Evolutionary conservation across 1,140 invertebrate species (phyloP).

Genomic region (Leguminivora glycinivorella): DNA sequence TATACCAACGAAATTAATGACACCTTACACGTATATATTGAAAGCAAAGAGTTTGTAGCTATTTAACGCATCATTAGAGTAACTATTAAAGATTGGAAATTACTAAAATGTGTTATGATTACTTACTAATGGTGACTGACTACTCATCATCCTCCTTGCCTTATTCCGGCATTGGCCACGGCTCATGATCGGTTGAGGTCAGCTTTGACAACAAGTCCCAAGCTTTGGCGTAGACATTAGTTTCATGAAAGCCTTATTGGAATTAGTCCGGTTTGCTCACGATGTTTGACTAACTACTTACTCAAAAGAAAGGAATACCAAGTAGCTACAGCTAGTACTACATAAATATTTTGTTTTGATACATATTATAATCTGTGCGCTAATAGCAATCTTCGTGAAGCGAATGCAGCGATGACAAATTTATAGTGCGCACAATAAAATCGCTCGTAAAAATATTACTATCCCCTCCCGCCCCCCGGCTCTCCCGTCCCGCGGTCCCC

Average conservation of each 20-base stretch:
- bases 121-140: no score
- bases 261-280: no score
- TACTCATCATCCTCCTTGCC: no score
- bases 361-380: not conserved
- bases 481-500: slow-evolving; percentile 41
- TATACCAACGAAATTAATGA: not conserved
- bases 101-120: not conserved
- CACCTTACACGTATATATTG: not conserved
- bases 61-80: not conserved
- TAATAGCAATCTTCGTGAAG: slow-evolving; percentile 16
- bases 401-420: slow-evolving; percentile 59
- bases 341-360: no score
- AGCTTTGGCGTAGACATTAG: no score
- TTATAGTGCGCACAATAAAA: slow-evolving; percentile 69
- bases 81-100: not conserved
- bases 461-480: slow-evolving; percentile 32
- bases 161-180: no score
- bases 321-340: no score
- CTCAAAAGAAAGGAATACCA: no score
- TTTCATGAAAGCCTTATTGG: no score
- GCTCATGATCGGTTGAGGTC: no score
- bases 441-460: slow-evolving; percentile 70
- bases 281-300: no score
- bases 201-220: no score
- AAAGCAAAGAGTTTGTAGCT: not conserved